These are phyloP conservation scores for Tribolium freemani DNA, from an alignment of 2,888 invertebrate genomes.

Conservation along the genomic window DNA sequence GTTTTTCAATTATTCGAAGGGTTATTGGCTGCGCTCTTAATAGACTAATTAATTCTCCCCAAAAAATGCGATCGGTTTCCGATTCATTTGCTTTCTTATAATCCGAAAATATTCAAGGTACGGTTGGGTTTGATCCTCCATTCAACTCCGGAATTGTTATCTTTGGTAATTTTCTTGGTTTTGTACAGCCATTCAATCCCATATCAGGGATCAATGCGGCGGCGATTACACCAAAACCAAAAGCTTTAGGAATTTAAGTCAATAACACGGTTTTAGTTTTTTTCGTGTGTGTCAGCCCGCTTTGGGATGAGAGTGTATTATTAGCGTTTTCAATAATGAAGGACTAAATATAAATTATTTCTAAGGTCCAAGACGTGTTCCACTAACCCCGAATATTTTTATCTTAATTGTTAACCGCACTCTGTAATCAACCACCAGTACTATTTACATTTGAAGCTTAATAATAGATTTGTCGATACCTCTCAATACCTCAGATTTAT, in stretches of 20 bases:
- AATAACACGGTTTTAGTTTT: slow-evolving; percentile 27
- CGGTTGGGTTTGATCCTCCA: slow-evolving; percentile 1
- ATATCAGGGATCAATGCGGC: slow-evolving; percentile 12
- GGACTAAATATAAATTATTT: slow-evolving; percentile 8
- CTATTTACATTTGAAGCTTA: slow-evolving; percentile 3
- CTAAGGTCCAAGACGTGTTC: background rate
- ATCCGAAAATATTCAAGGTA: slow-evolving; percentile 26
- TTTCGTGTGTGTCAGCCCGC: background rate
- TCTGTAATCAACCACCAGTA: slow-evolving; percentile 21
- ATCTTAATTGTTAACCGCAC: slow-evolving; percentile 10
- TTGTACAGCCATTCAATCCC: slow-evolving; percentile 11
- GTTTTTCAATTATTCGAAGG: slow-evolving; percentile 5
- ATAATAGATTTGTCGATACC: background rate
- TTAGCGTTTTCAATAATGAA: slow-evolving; percentile 17
- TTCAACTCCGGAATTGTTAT: slow-evolving; percentile 23
- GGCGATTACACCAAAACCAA: slow-evolving; percentile 3
- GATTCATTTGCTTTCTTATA: slow-evolving; percentile 24
- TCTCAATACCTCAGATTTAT: slow-evolving; percentile 34
- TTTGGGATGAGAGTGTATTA: slow-evolving; percentile 3
- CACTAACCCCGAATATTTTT: slow-evolving; percentile 10
- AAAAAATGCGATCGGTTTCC: slow-evolving; percentile 12
- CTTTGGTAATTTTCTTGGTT: slow-evolving; percentile 26
- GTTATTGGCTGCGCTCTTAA: slow-evolving; percentile 19
- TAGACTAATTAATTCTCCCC: slow-evolving; percentile 27
- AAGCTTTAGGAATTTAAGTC: slow-evolving; percentile 17